phyloP scores from a whole-genome alignment of 2,797 vertebrate species.

The Eupleurogrammus muticus region DNA sequence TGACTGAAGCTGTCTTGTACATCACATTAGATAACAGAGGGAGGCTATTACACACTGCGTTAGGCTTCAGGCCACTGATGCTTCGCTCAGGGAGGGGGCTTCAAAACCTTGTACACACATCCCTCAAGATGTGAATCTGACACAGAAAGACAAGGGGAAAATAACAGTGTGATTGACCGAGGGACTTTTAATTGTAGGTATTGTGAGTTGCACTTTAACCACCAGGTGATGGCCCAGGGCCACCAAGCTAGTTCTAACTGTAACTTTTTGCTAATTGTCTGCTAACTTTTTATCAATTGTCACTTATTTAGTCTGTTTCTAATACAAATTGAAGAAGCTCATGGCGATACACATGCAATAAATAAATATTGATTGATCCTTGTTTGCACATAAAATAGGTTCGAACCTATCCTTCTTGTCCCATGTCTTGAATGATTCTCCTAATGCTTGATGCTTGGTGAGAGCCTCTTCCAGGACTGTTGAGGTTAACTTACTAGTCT shows the following conservation, averaged over 20 bases:
- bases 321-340: too few relatives aligned
- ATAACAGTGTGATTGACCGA: constrained; percentile 12
- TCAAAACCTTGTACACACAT: constrained; percentile 23
- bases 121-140: constrained; percentile 22
- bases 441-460: constrained; percentile 33
- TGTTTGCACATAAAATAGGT: constrained; percentile 35
- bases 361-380: too few relatives aligned
- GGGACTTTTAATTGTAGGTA: constrained; percentile 22
- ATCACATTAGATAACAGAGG: constrained; percentile 39
- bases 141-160: constrained; percentile 6
- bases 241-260: too few relatives aligned
- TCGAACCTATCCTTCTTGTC: constrained; percentile 7
- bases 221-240: constrained; percentile 8
- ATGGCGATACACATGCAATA: too few relatives aligned
- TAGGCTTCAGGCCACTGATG: constrained; percentile 49
- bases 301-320: too few relatives aligned
- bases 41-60: constrained; percentile 50
- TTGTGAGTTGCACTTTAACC: constrained; percentile 19
- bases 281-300: too few relatives aligned
- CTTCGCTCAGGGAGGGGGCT: constrained; percentile 14
- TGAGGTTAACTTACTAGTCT: constrained; percentile 45
- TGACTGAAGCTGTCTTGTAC: constrained; percentile 27
- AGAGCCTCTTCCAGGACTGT: constrained; percentile 27
- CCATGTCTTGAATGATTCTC: constrained; percentile 27
- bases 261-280: too few relatives aligned